Conservation (phyloP, 1,140 invertebrate genomes). For the Cherax destructor region DNA sequence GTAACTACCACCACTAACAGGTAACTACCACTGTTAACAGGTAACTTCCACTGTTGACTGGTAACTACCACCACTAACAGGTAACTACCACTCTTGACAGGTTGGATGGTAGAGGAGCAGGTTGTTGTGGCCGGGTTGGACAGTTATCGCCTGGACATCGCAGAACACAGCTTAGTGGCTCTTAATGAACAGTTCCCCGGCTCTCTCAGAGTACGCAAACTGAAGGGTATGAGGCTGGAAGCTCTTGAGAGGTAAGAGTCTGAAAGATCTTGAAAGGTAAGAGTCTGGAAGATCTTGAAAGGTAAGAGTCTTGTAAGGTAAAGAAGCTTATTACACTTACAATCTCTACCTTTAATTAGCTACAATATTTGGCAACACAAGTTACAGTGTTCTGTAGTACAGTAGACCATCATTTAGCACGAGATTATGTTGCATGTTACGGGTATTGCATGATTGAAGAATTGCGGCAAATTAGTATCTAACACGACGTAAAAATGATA, state of each 20-base stretch:
- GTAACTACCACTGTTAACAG: too few relatives aligned
- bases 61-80: not conserved
- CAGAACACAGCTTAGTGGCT: conserved; percentile 86
- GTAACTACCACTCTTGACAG: conserved; percentile 78
- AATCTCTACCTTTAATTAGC: too few relatives aligned
- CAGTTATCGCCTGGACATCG: conserved; percentile 85
- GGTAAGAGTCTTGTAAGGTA: conserved; percentile 77
- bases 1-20: too few relatives aligned
- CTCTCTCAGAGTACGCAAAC: conserved; percentile 90
- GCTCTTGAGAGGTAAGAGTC: conserved; percentile 85
- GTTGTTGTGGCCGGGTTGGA: conserved; percentile 95
- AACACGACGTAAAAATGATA: too few relatives aligned
- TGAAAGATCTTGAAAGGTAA: conserved; percentile 91
- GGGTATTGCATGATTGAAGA: too few relatives aligned
- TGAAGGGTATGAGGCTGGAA: conserved; percentile 92
- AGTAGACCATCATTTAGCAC: too few relatives aligned
- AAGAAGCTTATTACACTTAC: too few relatives aligned
- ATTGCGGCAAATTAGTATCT: too few relatives aligned
- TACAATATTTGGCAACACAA: too few relatives aligned
- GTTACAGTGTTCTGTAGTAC: too few relatives aligned
- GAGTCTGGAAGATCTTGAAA: conserved; percentile 87
- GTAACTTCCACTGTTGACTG: too few relatives aligned
- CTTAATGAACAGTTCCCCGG: conserved; percentile 91
- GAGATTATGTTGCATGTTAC: too few relatives aligned
- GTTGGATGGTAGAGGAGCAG: conserved; percentile 93